phyloP scores from a whole-genome alignment of 2,797 vertebrate genomes.

The Trematocara caparti region DNA sequence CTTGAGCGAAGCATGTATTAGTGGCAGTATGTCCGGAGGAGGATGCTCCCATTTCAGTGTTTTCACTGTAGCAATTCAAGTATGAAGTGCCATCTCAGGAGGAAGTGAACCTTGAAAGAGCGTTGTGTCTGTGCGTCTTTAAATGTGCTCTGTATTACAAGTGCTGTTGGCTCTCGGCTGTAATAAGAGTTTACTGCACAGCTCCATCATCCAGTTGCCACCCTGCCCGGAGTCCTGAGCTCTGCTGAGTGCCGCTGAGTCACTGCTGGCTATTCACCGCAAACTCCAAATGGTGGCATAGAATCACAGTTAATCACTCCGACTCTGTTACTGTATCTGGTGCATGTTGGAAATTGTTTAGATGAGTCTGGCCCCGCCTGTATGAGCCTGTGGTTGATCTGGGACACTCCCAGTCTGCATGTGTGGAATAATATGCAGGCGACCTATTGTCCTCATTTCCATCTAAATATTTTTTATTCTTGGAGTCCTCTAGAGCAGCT shows the following conservation, averaged over 20 bases:
- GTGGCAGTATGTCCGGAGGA: constrained; percentile 31
- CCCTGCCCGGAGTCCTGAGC: background rate
- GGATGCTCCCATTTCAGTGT: constrained; percentile 7
- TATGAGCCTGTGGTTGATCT: background rate
- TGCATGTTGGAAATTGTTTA: background rate
- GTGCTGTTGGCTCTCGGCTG: background rate
- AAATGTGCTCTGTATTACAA: background rate
- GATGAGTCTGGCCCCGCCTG: background rate
- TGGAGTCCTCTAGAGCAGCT: background rate
- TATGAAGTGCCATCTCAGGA: constrained; percentile 9
- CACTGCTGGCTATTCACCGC: constrained; percentile 18
- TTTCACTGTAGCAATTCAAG: constrained; percentile 38
- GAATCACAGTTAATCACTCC: background rate
- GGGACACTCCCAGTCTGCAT: background rate
- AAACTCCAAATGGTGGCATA: background rate
- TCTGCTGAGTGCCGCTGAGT: constrained; percentile 28
- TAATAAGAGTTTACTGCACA: constrained; percentile 7
- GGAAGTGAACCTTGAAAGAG: constrained; percentile 16
- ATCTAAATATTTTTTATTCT: background rate
- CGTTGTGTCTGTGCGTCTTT: background rate
- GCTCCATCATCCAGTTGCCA: background rate
- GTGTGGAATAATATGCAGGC: background rate
- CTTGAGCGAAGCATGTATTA: background rate
- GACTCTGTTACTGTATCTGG: background rate
- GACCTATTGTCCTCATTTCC: background rate